Percentiles rank a stretch among this genome's conserved stretches.
Evolutionary conservation across 2,113 vertebrate species (phyloP).

Genomic region (Tringa solitaria): DNA sequence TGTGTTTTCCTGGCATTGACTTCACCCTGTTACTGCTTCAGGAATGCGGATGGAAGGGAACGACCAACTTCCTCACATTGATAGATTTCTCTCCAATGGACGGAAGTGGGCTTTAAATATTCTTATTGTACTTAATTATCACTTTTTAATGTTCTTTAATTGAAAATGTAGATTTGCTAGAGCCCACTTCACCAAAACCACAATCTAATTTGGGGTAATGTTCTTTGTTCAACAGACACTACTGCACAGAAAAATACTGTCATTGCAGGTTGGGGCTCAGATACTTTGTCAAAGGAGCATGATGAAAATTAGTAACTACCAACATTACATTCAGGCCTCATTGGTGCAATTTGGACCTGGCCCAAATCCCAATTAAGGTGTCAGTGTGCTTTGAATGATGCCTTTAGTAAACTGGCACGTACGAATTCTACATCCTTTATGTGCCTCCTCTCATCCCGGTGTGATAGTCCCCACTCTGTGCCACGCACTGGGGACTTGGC

Average conservation of each 20-base stretch:
- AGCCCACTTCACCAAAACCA: background rate
- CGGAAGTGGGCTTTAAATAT: background rate
- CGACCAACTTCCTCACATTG: fast-evolving
- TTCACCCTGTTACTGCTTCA: background rate
- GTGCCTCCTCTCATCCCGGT: background rate
- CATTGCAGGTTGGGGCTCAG: background rate
- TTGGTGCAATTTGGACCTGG: background rate
- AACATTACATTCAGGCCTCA: too few relatives aligned
- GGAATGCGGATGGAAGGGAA: background rate
- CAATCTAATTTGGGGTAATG: background rate
- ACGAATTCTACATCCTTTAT: background rate
- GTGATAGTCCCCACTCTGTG: too few relatives aligned
- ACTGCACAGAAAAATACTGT: background rate
- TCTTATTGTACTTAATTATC: conserved; percentile 15
- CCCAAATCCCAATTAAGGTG: background rate
- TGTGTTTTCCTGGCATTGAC: background rate
- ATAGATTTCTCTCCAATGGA: background rate
- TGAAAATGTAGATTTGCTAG: conserved; percentile 31
- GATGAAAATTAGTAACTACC: background rate
- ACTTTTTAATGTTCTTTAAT: conserved; percentile 19
- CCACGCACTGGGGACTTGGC: fast-evolving
- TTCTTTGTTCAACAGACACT: background rate
- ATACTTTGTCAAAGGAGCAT: background rate
- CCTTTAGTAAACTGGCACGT: background rate
- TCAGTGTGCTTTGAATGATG: background rate